A percentile compares a stretch with the other conserved stretches of the same genome.
Evolutionary conservation across 2,797 vertebrate genomes (phyloP).

Genomic region (Sebastes reedi): DNA sequence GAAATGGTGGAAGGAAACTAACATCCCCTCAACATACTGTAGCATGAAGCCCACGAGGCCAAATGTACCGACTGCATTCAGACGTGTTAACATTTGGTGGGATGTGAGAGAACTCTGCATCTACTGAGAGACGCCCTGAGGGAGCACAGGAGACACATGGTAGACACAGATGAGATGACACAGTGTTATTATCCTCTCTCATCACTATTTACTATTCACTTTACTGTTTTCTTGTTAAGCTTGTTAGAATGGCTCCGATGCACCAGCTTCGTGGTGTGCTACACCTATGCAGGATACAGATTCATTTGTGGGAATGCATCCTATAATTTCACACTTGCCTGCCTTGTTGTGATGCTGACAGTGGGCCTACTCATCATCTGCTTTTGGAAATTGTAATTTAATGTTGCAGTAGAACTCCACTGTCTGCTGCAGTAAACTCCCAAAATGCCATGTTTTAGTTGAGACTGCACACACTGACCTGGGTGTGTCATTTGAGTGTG

Average conservation of each 20-base stretch:
- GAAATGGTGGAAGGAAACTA: neutral
- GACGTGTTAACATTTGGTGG: constrained; percentile 22
- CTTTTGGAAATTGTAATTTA: neutral
- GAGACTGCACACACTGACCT: neutral
- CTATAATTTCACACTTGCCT: constrained; percentile 33
- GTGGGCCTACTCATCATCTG: neutral
- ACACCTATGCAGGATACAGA: neutral
- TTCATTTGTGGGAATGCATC: constrained; percentile 12
- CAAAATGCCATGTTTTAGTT: neutral
- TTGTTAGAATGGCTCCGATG: neutral
- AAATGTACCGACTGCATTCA: constrained; percentile 30
- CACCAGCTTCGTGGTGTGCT: neutral
- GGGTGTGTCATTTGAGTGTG: neutral
- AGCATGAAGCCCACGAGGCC: constrained; percentile 37
- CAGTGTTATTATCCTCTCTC: neutral
- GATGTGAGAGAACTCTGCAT: constrained; percentile 10
- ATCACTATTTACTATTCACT: neutral
- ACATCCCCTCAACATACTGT: constrained; percentile 20
- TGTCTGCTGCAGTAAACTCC: neutral
- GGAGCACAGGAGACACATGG: constrained; percentile 6
- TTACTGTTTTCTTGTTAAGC: neutral
- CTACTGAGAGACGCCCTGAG: constrained; percentile 5
- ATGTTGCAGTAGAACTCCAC: neutral
- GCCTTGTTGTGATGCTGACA: constrained; percentile 8
- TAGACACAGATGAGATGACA: constrained; percentile 10